Evolutionary conservation across 64 coral and sea anemone genomes (phyloP).

Genomic region (Dendrophyllia cribrosa): DNA sequence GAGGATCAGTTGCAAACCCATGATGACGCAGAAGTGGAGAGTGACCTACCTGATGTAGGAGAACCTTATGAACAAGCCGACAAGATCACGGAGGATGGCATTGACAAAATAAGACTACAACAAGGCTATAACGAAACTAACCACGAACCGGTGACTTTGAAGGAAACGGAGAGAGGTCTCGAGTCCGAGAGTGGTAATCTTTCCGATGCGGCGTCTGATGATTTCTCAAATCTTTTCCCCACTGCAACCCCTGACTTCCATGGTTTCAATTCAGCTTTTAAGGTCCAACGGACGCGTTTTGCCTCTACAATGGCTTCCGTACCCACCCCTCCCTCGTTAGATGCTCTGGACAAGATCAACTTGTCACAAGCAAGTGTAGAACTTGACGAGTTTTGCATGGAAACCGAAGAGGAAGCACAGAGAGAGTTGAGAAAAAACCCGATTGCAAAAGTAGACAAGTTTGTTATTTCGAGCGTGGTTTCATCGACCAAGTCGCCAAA

Average conservation of each 20-base stretch:
- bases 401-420: background rate
- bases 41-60: constrained; percentile 5
- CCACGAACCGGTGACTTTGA: background rate
- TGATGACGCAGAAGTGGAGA: background rate
- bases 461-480: background rate
- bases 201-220: background rate
- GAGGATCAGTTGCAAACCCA: constrained; percentile 9
- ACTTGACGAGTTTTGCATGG: constrained; percentile 8
- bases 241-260: constrained; percentile 7
- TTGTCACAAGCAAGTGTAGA: constrained; percentile 2
- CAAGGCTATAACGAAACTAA: background rate
- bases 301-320: background rate
- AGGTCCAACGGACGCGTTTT: background rate
- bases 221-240: constrained; percentile 58
- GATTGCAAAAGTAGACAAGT: background rate
- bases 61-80: background rate
- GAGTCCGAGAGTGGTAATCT: background rate
- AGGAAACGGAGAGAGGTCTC: background rate
- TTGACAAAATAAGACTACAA: background rate
- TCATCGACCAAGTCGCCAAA: background rate
- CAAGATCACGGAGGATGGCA: background rate
- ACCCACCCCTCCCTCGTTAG: constrained; percentile 81
- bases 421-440: background rate
- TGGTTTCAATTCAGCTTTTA: background rate
- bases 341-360: constrained; percentile 69